Conservation (phyloP, 2,888 invertebrate species). For the Drosophila meridionalis region DNA sequence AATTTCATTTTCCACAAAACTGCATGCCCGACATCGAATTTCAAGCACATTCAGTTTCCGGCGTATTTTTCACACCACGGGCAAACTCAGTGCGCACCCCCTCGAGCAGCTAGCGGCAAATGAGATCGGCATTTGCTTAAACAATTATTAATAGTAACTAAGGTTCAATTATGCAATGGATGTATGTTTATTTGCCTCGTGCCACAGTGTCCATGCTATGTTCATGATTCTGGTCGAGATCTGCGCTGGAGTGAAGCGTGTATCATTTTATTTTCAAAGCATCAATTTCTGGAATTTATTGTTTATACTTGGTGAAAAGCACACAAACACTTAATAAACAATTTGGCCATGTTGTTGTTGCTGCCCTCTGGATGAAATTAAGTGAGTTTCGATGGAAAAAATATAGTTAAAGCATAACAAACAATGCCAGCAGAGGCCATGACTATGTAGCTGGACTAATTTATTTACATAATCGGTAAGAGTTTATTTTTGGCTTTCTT, state of each 20-base stretch:
- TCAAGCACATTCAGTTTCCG: constrained; percentile 52
- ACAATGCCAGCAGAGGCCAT: constrained; percentile 39
- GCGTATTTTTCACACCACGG: constrained; percentile 36
- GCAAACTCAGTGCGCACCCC: constrained; percentile 1
- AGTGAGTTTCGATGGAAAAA: constrained; percentile 63
- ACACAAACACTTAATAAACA: constrained; percentile 73
- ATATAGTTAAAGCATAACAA: constrained; percentile 69
- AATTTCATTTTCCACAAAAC: constrained; percentile 43
- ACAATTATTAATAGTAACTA: constrained; percentile 61
- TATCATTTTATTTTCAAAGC: constrained; percentile 65
- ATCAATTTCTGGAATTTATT: constrained; percentile 60
- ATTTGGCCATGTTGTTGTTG: constrained; percentile 43
- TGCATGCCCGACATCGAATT: constrained; percentile 42
- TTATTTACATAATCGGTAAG: constrained; percentile 35
- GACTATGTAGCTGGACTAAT: constrained; percentile 5
- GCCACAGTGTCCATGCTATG: constrained; percentile 17
- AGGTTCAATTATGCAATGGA: constrained; percentile 66
- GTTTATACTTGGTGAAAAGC: constrained; percentile 63
- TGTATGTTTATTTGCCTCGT: constrained; percentile 48
- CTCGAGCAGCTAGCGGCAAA: constrained; percentile 26
- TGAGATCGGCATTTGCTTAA: constrained; percentile 51
- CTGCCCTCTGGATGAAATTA: constrained; percentile 45
- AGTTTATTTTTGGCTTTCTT: constrained; percentile 51
- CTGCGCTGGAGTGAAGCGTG: constrained; percentile 15
- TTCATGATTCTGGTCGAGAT: constrained; percentile 18